Base-by-base conservation (phyloP, 1,140 invertebrate species). In the Calliopsis andreniformis region DNA sequence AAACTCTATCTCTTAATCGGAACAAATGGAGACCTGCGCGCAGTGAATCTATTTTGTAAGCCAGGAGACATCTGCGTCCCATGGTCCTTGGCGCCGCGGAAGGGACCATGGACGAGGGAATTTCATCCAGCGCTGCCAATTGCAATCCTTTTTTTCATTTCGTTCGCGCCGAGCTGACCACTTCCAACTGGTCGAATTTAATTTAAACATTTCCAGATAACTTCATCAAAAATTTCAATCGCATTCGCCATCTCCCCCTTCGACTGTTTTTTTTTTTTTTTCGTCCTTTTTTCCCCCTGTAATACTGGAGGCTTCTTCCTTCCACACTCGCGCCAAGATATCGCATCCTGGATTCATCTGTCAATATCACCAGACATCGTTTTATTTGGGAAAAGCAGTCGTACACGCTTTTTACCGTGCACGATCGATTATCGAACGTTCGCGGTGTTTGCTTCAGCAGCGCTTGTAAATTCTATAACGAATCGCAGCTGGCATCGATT, bases 71-170 rank as follows among this genome's bases (percentile, higher is more conserved):
- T 45, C 59, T 62, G 59, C 42, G 42, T 25, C 59, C 59, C 6
- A 28, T 45, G 39, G 25, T 28, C 16, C 18, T 14, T 28, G 59
- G n/a, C n/a, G 25, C n/a, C 16, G 18, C 10, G 23, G 30, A 45
- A 63, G 10, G 61, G 39, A 30, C 42, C 28, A 12, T 39, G 23
- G 42, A 5, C 10, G 25, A 47, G 61, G n/a, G 32, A 45, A 63
- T 47, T 63, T 47, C 42, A 47, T 62, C 39, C 59, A 30, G 42
- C 42, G 5, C 12, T 30, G 30, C 7, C 42, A 45, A 63, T 63
- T 47, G 61, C n/a, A 63, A 63, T 63, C 61, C 47, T 63, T 47
- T 30, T 63, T 63, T 47, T 30, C 25, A 42, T 12, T 63, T n/a
- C 8, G 16, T 16, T 30, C 61, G 3, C 42, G 23, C 10, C 39